A percentile compares a stretch with the other conserved stretches of the same genome.
Conservation (phyloP, 1,140 invertebrate genomes). For the Pygmarrhopalites habei region DNA sequence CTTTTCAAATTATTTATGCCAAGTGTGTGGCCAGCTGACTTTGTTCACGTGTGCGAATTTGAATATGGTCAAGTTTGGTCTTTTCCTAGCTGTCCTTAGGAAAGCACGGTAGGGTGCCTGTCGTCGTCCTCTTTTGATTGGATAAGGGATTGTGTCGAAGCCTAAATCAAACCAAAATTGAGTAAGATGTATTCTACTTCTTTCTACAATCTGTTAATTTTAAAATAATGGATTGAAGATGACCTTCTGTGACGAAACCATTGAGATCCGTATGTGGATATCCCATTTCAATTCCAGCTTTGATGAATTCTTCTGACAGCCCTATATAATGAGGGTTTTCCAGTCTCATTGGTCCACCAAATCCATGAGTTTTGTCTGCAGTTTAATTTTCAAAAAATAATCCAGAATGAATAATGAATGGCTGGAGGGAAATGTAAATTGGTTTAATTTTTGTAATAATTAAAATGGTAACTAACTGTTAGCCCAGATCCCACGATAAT, state of each 20-base stretch:
- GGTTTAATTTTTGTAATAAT: no score
- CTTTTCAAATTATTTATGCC: background rate
- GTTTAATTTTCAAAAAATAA: constrained; percentile 1
- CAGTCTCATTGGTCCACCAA: constrained; percentile 20
- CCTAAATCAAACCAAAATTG: constrained; percentile 8
- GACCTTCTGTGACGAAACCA: constrained; percentile 43
- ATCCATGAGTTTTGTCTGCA: constrained; percentile 20
- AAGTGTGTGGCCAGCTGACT: background rate
- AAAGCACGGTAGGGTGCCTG: constrained; percentile 27
- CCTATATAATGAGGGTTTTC: constrained; percentile 29
- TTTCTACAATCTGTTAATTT: constrained; percentile 42
- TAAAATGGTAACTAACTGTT: background rate
- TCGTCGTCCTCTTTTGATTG: constrained; percentile 28
- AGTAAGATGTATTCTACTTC: constrained; percentile 43
- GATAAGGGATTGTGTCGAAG: constrained; percentile 24
- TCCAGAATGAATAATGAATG: no score
- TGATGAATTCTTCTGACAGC: constrained; percentile 50
- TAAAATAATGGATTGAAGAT: constrained; percentile 41
- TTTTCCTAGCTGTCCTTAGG: constrained; percentile 21
- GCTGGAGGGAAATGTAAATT: no score
- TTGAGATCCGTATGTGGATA: constrained; percentile 59
- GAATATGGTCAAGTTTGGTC: constrained; percentile 29
- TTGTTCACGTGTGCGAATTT: constrained; percentile 30
- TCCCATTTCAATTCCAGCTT: constrained; percentile 61
- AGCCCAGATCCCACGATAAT: constrained; percentile 42